Conservation (phyloP, 92 coral and sea anemone species). For the Virgularia gustaviana region DNA sequence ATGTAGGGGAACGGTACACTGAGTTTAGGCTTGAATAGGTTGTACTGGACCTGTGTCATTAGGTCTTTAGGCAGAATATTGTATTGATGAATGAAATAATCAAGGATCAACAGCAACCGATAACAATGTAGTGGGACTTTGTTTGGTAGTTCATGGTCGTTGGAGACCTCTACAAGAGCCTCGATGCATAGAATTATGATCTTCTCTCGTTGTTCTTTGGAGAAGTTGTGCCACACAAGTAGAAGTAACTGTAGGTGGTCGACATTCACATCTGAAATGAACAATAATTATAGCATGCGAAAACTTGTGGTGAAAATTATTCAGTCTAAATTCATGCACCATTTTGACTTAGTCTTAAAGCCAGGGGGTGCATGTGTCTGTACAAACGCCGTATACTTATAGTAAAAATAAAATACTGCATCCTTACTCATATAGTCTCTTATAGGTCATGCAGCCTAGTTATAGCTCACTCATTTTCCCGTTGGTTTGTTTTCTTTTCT, state of each 20-base stretch:
- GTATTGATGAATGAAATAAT: conserved; percentile 84
- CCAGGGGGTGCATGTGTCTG: no score
- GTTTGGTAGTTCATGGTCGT: conserved; percentile 42
- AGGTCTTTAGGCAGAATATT: conserved; percentile 78
- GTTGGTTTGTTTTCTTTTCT: no score
- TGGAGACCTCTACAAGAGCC: conserved; percentile 58
- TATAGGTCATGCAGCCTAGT: no score
- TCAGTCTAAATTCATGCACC: no score
- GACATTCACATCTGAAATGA: conserved; percentile 79
- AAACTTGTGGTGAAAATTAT: not conserved
- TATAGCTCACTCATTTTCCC: no score
- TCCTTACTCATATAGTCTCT: no score
- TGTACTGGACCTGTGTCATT: conserved; percentile 67
- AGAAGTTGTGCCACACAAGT: conserved; percentile 85
- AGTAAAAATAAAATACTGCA: no score
- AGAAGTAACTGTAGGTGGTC: conserved; percentile 89
- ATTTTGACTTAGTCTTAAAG: no score
- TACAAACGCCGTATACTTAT: no score
- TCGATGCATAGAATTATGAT: conserved; percentile 58
- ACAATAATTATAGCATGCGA: not conserved
- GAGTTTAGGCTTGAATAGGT: conserved; percentile 58
- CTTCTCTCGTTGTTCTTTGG: conserved; percentile 61
- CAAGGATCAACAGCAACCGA: conserved; percentile 66
- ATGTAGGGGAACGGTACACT: not conserved
- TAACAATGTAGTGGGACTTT: conserved; percentile 57